Percentiles rank a stretch among this genome's conserved stretches.
These are phyloP conservation scores for Drosophila fuyamai DNA, from an alignment of 1,140 invertebrate species.

Conservation along the genomic window DNA sequence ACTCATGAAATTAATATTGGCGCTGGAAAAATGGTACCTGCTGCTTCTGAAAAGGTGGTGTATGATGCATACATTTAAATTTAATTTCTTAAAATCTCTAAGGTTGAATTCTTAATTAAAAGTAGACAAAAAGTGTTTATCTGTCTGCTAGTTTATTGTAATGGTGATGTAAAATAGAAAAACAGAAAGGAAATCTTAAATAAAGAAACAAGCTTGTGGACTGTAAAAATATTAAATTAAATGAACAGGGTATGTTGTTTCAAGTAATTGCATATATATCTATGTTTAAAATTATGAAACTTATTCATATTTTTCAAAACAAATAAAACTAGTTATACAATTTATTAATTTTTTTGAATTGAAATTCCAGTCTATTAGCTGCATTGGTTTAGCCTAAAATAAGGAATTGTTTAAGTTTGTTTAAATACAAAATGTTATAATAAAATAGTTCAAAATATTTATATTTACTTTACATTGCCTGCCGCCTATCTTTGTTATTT, in stretches of 20 bases:
- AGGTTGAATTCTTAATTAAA: constrained; percentile 12
- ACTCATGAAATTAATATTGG: constrained; percentile 73
- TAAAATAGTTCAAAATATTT: no score
- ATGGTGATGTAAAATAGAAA: constrained; percentile 1
- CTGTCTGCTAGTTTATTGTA: neutral
- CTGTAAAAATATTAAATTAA: neutral
- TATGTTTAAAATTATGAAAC: no score
- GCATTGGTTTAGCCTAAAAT: no score
- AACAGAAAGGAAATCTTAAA: constrained; percentile 12
- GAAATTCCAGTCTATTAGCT: no score
- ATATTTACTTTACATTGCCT: neutral
- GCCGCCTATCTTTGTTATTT: neutral
- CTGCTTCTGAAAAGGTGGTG: constrained; percentile 10
- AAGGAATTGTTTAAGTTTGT: no score
- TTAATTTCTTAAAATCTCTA: constrained; percentile 19
- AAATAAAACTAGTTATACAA: no score
- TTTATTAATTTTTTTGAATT: no score
- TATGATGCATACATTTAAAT: constrained; percentile 49
- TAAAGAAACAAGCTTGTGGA: constrained; percentile 9
- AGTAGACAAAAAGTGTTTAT: neutral
- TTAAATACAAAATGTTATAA: no score
- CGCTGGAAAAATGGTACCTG: constrained; percentile 16
- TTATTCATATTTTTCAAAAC: no score
- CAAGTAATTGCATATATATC: neutral
- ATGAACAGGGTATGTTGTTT: neutral